These are phyloP conservation scores for Sula dactylatra DNA, from an alignment of 2,113 vertebrate species.

Conservation along the genomic window DNA sequence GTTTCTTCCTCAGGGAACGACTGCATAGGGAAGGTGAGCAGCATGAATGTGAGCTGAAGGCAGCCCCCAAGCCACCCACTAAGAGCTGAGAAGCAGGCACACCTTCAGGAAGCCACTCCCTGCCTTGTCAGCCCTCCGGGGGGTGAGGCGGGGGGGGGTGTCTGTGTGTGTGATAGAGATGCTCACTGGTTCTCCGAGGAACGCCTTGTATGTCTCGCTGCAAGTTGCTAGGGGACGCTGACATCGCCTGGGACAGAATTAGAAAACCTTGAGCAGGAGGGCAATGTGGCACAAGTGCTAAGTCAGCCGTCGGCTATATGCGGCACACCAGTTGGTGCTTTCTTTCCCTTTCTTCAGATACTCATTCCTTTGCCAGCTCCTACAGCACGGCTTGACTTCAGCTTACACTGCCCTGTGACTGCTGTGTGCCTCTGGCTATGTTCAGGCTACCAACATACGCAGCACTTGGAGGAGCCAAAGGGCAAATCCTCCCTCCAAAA, in stretches of 20 bases:
- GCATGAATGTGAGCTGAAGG: not conserved
- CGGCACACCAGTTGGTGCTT: slow-evolving; percentile 50
- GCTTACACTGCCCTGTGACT: not conserved
- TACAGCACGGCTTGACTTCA: not conserved
- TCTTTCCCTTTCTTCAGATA: not conserved
- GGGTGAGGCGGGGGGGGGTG: not conserved
- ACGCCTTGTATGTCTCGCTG: not conserved
- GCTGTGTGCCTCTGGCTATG: not conserved
- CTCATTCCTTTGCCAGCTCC: not conserved
- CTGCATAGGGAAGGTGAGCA: not conserved
- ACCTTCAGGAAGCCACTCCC: not conserved
- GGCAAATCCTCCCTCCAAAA: not conserved
- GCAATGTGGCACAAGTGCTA: slow-evolving; percentile 52
- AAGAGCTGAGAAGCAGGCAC: not conserved
- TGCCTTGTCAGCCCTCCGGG: not conserved
- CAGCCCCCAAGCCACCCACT: not conserved
- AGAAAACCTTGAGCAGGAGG: slow-evolving; percentile 70
- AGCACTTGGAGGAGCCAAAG: not conserved
- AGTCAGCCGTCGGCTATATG: slow-evolving; percentile 66
- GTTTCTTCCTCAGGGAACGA: not conserved
- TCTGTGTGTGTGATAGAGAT: not conserved
- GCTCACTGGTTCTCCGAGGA: not conserved
- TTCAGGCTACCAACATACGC: not conserved
- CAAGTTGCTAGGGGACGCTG: slow-evolving; percentile 28
- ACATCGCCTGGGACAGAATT: slow-evolving; percentile 65